phyloP scores from a whole-genome alignment of 2,888 invertebrate genomes.

The Athalia rosae region DNA sequence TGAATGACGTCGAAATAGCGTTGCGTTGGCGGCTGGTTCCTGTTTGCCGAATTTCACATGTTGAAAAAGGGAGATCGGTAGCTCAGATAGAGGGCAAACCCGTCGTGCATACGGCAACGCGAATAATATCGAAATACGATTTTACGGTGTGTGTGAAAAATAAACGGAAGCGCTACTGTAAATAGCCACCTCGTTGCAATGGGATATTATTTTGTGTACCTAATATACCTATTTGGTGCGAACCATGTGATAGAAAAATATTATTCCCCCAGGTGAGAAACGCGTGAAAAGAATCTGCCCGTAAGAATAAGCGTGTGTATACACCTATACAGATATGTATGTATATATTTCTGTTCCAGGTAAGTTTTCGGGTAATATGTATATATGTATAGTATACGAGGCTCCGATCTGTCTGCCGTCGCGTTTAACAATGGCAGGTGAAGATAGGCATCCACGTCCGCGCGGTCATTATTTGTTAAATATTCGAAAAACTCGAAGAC shows the following conservation, averaged over 20 bases:
- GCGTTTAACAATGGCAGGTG: slow-evolving; percentile 37
- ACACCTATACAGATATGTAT: no score
- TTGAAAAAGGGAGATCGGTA: slow-evolving; percentile 5
- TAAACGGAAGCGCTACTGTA: slow-evolving; percentile 22
- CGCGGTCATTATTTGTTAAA: slow-evolving; percentile 64
- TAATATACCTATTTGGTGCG: slow-evolving; percentile 30
- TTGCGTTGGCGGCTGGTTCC: slow-evolving; percentile 57
- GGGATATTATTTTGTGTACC: slow-evolving; percentile 14
- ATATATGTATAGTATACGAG: background rate
- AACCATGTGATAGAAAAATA: slow-evolving; percentile 43
- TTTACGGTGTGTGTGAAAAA: slow-evolving; percentile 21
- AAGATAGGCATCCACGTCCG: slow-evolving; percentile 42
- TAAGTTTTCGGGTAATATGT: slow-evolving; percentile 3
- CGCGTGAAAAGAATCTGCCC: slow-evolving; percentile 27
- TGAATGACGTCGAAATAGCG: slow-evolving; percentile 61
- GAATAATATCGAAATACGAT: background rate
- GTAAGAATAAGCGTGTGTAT: background rate
- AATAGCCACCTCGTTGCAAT: slow-evolving; percentile 16
- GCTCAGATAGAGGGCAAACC: background rate
- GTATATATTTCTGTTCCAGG: slow-evolving; percentile 15
- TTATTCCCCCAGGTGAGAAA: slow-evolving; percentile 19
- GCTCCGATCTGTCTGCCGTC: slow-evolving; percentile 36
- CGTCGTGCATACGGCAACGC: background rate
- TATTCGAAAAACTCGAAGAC: slow-evolving; percentile 58
- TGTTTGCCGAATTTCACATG: slow-evolving; percentile 49